Percentiles rank a stretch among this genome's conserved stretches.
phyloP scores from a whole-genome alignment of 2,888 invertebrate genomes.

The Teleiodes luculella region DNA sequence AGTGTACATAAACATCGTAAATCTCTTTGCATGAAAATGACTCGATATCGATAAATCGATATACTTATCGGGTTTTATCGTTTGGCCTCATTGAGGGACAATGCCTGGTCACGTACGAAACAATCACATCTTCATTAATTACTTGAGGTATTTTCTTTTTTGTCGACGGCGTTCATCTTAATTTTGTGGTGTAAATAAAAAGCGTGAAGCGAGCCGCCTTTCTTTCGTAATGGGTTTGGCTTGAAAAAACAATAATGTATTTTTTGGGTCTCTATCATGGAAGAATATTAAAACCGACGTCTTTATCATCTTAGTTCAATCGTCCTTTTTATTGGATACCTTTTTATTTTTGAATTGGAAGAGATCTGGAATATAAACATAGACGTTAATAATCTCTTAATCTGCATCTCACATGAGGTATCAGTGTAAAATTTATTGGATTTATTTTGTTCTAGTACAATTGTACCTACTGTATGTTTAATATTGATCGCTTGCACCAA shows the following conservation, averaged over 20 bases:
- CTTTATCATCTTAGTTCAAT: background rate
- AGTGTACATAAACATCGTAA: conserved; percentile 70
- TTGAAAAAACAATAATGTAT: background rate
- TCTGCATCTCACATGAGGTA: no score
- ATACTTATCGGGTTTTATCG: conserved; percentile 11
- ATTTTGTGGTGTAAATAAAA: conserved; percentile 34
- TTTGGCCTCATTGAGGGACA: conserved; percentile 56
- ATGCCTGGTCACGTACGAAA: conserved; percentile 56
- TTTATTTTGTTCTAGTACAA: background rate
- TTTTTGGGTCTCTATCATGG: conserved; percentile 3
- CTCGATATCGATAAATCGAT: conserved; percentile 32
- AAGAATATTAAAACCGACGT: background rate
- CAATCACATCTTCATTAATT: conserved; percentile 76
- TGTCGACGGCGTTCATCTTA: conserved; percentile 41
- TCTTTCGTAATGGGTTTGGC: conserved; percentile 9
- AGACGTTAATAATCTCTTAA: background rate
- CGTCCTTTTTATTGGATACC: background rate
- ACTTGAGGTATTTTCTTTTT: conserved; percentile 50
- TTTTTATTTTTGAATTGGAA: background rate
- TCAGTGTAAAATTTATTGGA: background rate
- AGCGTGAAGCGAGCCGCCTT: conserved; percentile 25
- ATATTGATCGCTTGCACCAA: conserved; percentile 29
- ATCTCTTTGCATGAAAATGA: conserved; percentile 67
- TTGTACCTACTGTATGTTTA: background rate
- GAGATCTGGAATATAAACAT: background rate